Percentiles rank a stretch among this genome's conserved stretches.
Evolutionary conservation across 2,113 vertebrate genomes (phyloP).

Genomic region (Jaculus jaculus): DNA sequence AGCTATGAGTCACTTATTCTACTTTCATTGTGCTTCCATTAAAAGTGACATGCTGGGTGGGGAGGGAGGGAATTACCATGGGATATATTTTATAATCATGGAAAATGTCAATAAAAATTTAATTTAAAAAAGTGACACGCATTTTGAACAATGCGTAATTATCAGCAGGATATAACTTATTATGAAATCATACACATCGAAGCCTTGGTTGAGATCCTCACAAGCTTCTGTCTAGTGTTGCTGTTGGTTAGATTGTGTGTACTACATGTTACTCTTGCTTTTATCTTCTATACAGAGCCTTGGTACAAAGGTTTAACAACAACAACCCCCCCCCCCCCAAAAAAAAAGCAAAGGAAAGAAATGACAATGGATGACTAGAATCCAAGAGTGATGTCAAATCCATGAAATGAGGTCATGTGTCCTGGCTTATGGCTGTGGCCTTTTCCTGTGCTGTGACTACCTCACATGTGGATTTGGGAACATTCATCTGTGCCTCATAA

Average conservation of each 20-base stretch:
- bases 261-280: background rate
- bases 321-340: no score
- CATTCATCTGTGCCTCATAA: background rate
- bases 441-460: background rate
- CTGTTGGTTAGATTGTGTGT: slow-evolving; percentile 1
- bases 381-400: background rate
- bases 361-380: background rate
- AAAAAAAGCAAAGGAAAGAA: background rate
- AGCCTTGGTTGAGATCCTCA: background rate
- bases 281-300: background rate
- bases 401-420: background rate
- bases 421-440: background rate
- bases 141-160: slow-evolving; percentile 33
- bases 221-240: background rate
- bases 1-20: slow-evolving; percentile 3
- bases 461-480: background rate
- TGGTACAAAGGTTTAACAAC: background rate
- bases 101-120: no score
- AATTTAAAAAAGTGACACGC: no score
- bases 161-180: slow-evolving; percentile 21
- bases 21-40: slow-evolving; percentile 46
- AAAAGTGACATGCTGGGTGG: slow-evolving; percentile 9
- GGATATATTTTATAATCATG: no score
- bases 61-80: no score
- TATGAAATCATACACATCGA: background rate